These are phyloP conservation scores for Microctonus aethiopoides DNA, from an alignment of 2,888 invertebrate species.

Conservation along the genomic window DNA sequence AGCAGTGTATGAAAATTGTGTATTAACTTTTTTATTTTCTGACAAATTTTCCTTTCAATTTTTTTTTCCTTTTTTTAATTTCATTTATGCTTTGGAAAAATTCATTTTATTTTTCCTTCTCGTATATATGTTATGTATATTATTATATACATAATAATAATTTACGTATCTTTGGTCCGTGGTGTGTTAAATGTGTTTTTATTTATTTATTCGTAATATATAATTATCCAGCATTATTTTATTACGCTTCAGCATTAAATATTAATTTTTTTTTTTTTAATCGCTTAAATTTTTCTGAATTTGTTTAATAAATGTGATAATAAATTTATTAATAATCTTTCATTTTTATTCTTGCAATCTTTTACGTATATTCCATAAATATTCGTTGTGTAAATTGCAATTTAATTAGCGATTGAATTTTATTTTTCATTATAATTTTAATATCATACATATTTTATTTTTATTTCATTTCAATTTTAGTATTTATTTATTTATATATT, in stretches of 20 bases:
- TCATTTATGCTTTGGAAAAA: background rate
- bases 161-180: conserved; percentile 56
- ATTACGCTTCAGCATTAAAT: background rate
- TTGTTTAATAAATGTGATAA: background rate
- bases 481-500: background rate
- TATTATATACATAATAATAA: background rate
- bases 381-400: conserved; percentile 1
- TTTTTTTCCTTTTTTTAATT: conserved; percentile 28
- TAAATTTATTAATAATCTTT: background rate
- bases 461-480: background rate
- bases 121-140: conserved; percentile 52
- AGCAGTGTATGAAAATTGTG: conserved; percentile 34
- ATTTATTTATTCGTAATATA: conserved; percentile 26
- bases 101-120: conserved; percentile 11
- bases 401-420: background rate
- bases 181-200: conserved; percentile 57
- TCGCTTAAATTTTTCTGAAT: background rate
- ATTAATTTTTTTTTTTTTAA: background rate
- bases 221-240: conserved; percentile 22
- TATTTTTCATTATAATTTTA: background rate
- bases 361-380: background rate
- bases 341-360: background rate
- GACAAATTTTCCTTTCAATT: conserved; percentile 23
- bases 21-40: conserved; percentile 35
- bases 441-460: background rate